These are phyloP conservation scores for Hemibagrus wyckioides DNA, from an alignment of 2,113 vertebrate species.

Conservation along the genomic window DNA sequence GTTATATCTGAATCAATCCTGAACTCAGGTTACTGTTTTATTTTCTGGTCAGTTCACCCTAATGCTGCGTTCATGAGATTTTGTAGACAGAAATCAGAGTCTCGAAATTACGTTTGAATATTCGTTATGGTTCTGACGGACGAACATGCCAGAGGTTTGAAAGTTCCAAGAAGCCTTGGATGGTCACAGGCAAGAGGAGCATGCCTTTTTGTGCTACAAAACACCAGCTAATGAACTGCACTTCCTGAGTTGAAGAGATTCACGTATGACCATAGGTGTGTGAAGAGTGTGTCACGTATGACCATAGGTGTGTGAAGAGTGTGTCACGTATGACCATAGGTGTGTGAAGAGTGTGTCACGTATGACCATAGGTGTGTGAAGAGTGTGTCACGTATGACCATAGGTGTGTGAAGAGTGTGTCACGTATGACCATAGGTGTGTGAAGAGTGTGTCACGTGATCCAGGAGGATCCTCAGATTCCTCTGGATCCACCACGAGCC, in stretches of 20 bases:
- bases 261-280: not conserved
- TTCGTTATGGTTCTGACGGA: too few species aligned
- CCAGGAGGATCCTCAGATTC: not conserved
- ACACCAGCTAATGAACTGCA: not conserved
- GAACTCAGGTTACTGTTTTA: not conserved
- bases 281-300: not conserved
- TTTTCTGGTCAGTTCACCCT: too few species aligned
- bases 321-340: not conserved
- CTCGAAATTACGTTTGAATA: too few species aligned
- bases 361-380: not conserved
- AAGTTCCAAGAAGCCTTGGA: not conserved
- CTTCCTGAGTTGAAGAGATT: not conserved
- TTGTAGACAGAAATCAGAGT: too few species aligned
- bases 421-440: not conserved
- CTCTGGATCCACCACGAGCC: not conserved
- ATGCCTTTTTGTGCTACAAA: not conserved
- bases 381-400: not conserved
- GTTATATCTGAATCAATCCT: not conserved
- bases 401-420: not conserved
- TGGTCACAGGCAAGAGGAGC: too few species aligned
- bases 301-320: not conserved
- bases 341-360: not conserved
- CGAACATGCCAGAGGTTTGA: not conserved
- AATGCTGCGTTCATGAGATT: not conserved
- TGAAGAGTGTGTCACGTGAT: not conserved